phyloP scores from a whole-genome alignment of 2,888 invertebrate genomes.

The Julus scanicus region DNA sequence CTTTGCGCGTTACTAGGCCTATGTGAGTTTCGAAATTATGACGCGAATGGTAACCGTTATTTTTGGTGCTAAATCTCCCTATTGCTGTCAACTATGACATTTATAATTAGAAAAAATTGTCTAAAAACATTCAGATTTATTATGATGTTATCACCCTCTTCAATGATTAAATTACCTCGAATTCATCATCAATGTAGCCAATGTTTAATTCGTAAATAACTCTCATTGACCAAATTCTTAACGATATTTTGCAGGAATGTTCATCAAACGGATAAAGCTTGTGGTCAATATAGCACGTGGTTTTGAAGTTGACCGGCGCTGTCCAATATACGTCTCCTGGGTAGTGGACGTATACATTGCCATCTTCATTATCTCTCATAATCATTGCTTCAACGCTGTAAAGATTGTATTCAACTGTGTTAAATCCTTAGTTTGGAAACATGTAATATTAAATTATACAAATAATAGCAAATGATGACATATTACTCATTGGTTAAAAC shows the following conservation, averaged over 20 bases:
- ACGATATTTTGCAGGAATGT: constrained; percentile 46
- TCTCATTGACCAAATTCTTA: constrained; percentile 32
- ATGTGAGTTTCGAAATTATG: too few species aligned
- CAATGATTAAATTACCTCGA: not conserved
- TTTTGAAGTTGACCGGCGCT: constrained; percentile 28
- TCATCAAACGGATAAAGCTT: constrained; percentile 54
- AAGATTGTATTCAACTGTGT: not conserved
- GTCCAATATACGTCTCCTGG: constrained; percentile 5
- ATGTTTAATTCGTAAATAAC: not conserved
- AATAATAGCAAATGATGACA: not conserved
- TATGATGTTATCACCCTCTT: not conserved
- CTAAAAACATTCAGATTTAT: too few species aligned
- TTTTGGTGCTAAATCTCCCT: too few species aligned
- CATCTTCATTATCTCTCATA: not conserved
- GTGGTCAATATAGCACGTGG: constrained; percentile 50
- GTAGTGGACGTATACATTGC: not conserved
- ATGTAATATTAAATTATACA: not conserved
- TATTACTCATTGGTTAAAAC: constrained; percentile 28
- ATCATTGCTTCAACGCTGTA: not conserved
- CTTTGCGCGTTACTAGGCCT: too few species aligned
- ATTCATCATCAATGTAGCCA: not conserved
- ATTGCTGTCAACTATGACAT: too few species aligned
- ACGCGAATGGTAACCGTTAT: too few species aligned
- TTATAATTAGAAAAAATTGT: too few species aligned
- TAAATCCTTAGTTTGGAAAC: not conserved